These are phyloP conservation scores for Drosophila kepulauana DNA, from an alignment of 1,140 invertebrate species.

Conservation along the genomic window DNA sequence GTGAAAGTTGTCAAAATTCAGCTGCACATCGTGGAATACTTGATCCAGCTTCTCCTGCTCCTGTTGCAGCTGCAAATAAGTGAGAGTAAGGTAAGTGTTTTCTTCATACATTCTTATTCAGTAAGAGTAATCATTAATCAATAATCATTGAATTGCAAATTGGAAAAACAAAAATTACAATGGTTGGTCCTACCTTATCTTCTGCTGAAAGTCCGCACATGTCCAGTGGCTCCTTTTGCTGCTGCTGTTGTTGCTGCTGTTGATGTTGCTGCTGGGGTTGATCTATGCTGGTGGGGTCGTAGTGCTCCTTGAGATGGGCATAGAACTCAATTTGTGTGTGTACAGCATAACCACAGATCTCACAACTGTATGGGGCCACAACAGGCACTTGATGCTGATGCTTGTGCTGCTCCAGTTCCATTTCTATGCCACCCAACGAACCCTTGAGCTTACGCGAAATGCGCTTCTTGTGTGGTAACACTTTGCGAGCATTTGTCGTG, in stretches of 20 bases:
- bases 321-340: slow-evolving; percentile 90
- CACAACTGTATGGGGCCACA: slow-evolving; percentile 87
- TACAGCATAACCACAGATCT: slow-evolving; percentile 88
- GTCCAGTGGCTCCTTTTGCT: slow-evolving; percentile 63
- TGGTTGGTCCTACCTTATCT: slow-evolving; percentile 51
- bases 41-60: slow-evolving; percentile 83
- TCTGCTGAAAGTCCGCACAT: slow-evolving; percentile 63
- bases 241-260: slow-evolving; percentile 43
- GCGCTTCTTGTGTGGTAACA: slow-evolving; percentile 87
- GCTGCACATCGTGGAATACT: slow-evolving; percentile 77
- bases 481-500: slow-evolving; percentile 67
- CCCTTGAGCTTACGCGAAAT: slow-evolving; percentile 87
- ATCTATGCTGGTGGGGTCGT: slow-evolving; percentile 86
- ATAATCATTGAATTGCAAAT: too few species aligned
- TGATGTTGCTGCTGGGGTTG: slow-evolving; percentile 43
- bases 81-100: not conserved
- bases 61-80: slow-evolving; percentile 56
- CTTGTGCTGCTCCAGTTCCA: slow-evolving; percentile 54
- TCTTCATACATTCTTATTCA: too few species aligned
- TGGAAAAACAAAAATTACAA: not conserved
- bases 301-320: slow-evolving; percentile 91
- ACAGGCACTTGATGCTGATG: slow-evolving; percentile 48
- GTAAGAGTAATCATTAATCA: too few species aligned
- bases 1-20: slow-evolving; percentile 79
- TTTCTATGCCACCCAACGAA: slow-evolving; percentile 72